Percentiles rank a stretch among this genome's conserved stretches.
Evolutionary conservation across 2,888 invertebrate species (phyloP).

Genomic region (Andricus quercusramuli): DNA sequence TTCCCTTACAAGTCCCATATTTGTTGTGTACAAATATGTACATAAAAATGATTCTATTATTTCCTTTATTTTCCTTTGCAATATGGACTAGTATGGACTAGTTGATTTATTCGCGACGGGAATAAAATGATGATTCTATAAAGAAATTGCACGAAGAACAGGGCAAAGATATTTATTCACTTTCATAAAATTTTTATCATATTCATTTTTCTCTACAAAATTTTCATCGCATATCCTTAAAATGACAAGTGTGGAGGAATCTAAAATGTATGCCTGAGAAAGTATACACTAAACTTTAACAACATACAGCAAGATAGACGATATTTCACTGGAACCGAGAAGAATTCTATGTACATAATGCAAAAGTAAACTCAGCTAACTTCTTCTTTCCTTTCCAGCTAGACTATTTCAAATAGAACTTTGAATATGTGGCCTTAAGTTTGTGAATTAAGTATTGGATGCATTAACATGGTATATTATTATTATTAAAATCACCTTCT

Average conservation of each 20-base stretch:
- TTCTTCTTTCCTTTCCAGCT: not conserved
- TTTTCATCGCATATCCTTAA: not conserved
- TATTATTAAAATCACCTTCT: not conserved
- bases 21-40: too few relatives aligned
- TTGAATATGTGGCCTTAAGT: not conserved
- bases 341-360: not conserved
- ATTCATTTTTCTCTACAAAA: not conserved
- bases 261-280: not conserved
- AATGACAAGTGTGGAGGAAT: not conserved
- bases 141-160: not conserved
- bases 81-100: not conserved
- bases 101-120: not conserved
- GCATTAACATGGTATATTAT: not conserved
- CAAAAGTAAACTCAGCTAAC: not conserved
- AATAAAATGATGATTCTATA: not conserved
- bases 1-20: too few relatives aligned
- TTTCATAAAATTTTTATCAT: not conserved
- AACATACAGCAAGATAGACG: not conserved
- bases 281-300: not conserved
- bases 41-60: too few relatives aligned
- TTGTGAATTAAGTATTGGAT: not conserved
- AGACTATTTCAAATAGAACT: not conserved
- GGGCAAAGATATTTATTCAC: not conserved
- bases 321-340: not conserved
- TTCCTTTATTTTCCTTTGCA: not conserved